phyloP scores from a whole-genome alignment of 2,888 invertebrate genomes.

The Leucozona laternaria region DNA sequence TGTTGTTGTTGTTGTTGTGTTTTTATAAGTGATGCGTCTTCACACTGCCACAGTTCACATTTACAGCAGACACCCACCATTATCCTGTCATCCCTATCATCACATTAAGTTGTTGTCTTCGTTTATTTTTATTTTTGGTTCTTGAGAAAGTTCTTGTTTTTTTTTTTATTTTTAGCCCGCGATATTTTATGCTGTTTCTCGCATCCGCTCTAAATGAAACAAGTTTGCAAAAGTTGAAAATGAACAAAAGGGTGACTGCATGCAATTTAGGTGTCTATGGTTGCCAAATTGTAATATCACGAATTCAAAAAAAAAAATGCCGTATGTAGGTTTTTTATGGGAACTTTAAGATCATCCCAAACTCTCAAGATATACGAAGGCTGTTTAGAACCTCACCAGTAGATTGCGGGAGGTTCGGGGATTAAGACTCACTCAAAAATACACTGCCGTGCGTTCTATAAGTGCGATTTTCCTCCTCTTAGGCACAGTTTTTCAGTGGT shows the following conservation, averaged over 20 bases:
- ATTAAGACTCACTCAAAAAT: no score
- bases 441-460: no score
- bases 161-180: constrained; percentile 25
- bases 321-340: no score
- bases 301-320: background rate
- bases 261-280: constrained; percentile 9
- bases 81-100: constrained; percentile 36
- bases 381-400: no score
- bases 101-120: constrained; percentile 20
- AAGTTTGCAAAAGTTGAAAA: constrained; percentile 68
- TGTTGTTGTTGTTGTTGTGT: constrained; percentile 24
- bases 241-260: constrained; percentile 38
- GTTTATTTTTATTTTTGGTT: constrained; percentile 15
- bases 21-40: constrained; percentile 33
- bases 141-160: constrained; percentile 26
- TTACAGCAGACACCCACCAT: constrained; percentile 29
- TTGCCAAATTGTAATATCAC: no score
- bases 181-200: constrained; percentile 8
- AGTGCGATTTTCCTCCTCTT: no score
- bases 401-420: no score
- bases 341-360: no score
- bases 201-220: constrained; percentile 49
- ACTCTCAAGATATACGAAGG: no score
- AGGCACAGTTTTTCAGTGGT: no score
- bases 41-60: constrained; percentile 5